Conservation (phyloP, 1,140 invertebrate genomes). For the Heterodera carotae region DNA sequence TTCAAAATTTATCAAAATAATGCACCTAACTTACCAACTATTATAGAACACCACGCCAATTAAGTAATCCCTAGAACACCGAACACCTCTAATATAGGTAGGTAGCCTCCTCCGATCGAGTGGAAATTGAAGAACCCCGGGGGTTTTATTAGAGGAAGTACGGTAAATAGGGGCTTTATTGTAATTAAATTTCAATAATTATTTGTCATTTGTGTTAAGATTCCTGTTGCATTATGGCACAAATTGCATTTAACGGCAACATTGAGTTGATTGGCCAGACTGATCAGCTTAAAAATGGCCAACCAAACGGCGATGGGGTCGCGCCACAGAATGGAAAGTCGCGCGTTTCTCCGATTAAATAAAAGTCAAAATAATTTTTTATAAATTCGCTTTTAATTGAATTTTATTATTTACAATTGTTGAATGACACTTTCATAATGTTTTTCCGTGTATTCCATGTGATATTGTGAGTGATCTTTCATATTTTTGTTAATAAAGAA, state of each 20-base stretch:
- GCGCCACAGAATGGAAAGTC: not conserved
- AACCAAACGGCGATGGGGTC: conserved; percentile 9
- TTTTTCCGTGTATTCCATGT: too few species aligned
- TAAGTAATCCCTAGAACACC: too few species aligned
- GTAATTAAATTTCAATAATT: not conserved
- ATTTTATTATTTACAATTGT: not conserved
- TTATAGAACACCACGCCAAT: too few species aligned
- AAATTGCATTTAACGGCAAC: conserved; percentile 26
- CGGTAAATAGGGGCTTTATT: too few species aligned
- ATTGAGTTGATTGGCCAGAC: conserved; percentile 15
- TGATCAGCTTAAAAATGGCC: not conserved
- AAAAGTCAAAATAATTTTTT: not conserved
- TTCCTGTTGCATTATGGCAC: conserved; percentile 3
- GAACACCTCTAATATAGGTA: too few species aligned
- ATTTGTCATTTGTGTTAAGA: not conserved
- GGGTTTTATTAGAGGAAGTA: too few species aligned
- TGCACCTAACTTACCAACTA: too few species aligned
- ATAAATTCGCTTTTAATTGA: not conserved
- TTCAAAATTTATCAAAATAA: too few species aligned
- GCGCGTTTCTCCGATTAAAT: not conserved
- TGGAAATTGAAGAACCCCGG: too few species aligned
- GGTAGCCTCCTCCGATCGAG: too few species aligned
- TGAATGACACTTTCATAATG: too few species aligned
- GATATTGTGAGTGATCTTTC: too few species aligned
- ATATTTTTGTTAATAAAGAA: not conserved